phyloP scores from a whole-genome alignment of 2,113 vertebrate species.

The Oenanthe melanoleuca region DNA sequence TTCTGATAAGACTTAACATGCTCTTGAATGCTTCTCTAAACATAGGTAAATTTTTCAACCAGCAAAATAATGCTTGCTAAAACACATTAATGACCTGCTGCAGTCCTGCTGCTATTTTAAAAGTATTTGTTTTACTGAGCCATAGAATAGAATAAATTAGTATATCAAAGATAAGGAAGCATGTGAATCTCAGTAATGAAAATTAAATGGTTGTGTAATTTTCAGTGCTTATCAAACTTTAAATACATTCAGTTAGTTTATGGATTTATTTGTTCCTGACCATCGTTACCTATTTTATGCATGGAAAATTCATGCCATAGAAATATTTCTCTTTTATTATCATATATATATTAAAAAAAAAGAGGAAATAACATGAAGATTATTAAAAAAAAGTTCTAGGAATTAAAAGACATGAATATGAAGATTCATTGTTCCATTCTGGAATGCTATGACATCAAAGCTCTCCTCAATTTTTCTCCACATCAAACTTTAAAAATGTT shows the following conservation, averaged over 20 bases:
- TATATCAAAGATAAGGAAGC: background rate
- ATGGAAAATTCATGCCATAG: background rate
- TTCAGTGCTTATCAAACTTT: background rate
- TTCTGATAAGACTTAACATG: background rate
- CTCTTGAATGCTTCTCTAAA: background rate
- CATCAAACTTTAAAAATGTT: background rate
- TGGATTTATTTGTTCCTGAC: background rate
- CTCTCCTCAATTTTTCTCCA: fast-evolving
- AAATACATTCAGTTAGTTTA: background rate
- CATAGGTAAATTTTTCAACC: background rate
- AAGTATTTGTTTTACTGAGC: background rate
- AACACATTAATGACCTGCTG: background rate
- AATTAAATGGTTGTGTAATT: background rate
- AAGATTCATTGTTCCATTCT: background rate
- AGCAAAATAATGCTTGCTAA: background rate
- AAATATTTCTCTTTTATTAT: background rate
- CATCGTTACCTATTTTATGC: background rate
- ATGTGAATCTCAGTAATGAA: background rate
- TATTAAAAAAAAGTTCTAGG: background rate
- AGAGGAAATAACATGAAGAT: background rate
- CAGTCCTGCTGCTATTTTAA: background rate
- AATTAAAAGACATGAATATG: background rate
- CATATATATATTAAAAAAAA: background rate
- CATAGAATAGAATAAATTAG: background rate
- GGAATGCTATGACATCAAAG: background rate